Percentiles rank a stretch among this genome's conserved stretches.
Conservation (phyloP, 1,140 invertebrate genomes). For the Tetramorium simillimum region DNA sequence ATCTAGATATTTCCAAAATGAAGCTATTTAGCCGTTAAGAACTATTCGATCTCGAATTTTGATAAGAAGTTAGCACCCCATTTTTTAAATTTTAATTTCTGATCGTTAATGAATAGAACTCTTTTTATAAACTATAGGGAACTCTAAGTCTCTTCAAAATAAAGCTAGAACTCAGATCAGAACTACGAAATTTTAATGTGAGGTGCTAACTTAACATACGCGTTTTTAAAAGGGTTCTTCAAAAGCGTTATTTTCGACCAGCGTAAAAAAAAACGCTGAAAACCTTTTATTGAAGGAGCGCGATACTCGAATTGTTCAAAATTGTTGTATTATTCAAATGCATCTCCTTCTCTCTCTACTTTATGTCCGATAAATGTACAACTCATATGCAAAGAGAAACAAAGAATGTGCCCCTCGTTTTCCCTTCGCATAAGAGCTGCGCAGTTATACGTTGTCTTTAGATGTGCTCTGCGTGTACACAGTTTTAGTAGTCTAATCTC, state of each 20-base stretch:
- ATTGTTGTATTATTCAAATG: neutral
- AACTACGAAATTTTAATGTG: too few species aligned
- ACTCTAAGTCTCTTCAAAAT: too few species aligned
- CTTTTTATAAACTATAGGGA: too few species aligned
- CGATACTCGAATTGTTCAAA: constrained; percentile 12
- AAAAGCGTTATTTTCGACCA: neutral
- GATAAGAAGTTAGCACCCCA: too few species aligned
- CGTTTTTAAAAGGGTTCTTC: neutral
- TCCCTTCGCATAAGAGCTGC: neutral
- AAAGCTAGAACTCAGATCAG: too few species aligned
- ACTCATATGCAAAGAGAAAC: neutral
- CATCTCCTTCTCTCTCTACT: neutral
- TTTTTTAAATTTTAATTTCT: too few species aligned
- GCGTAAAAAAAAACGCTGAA: neutral
- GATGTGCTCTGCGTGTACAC: neutral
- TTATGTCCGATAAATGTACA: neutral
- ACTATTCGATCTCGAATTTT: too few species aligned
- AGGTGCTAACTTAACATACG: too few species aligned
- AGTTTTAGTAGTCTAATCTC: neutral
- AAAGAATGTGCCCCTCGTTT: neutral
- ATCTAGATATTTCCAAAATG: too few species aligned
- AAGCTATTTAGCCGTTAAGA: too few species aligned
- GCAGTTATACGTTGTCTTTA: neutral
- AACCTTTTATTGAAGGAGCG: neutral
- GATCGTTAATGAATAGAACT: too few species aligned